These are phyloP conservation scores for Hassar affinis DNA, from an alignment of 2,113 vertebrate species.

Conservation along the genomic window DNA sequence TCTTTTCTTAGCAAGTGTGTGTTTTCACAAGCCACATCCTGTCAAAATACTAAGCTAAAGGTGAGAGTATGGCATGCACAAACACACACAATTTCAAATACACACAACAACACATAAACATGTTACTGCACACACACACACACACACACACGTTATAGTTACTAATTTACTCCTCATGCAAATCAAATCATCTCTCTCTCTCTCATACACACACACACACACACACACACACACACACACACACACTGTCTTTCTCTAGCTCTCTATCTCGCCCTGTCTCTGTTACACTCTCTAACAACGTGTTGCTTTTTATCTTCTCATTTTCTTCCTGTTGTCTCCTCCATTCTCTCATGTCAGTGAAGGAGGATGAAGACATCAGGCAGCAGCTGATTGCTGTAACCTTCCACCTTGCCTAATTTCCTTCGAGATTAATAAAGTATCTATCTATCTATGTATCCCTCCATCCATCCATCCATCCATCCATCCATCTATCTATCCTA, in stretches of 20 bases:
- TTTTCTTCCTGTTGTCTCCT: too few species aligned
- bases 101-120: background rate
- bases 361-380: too few species aligned
- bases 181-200: background rate
- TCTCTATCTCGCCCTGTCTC: background rate
- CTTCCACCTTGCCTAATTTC: too few species aligned
- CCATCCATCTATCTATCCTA: too few species aligned
- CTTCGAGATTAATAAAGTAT: too few species aligned
- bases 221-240: too few species aligned
- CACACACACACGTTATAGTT: background rate
- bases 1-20: background rate
- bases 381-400: too few species aligned
- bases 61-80: background rate
- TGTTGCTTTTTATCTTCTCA: too few species aligned
- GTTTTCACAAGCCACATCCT: conserved; percentile 20
- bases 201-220: too few species aligned
- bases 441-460: background rate
- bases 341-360: too few species aligned
- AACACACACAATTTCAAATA: background rate
- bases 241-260: background rate
- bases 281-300: too few species aligned
- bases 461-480: background rate
- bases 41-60: background rate
- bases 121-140: too few species aligned
- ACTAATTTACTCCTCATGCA: background rate